Evolutionary conservation across 2,797 vertebrate genomes (phyloP).

Genomic region (Danio kyathit): DNA sequence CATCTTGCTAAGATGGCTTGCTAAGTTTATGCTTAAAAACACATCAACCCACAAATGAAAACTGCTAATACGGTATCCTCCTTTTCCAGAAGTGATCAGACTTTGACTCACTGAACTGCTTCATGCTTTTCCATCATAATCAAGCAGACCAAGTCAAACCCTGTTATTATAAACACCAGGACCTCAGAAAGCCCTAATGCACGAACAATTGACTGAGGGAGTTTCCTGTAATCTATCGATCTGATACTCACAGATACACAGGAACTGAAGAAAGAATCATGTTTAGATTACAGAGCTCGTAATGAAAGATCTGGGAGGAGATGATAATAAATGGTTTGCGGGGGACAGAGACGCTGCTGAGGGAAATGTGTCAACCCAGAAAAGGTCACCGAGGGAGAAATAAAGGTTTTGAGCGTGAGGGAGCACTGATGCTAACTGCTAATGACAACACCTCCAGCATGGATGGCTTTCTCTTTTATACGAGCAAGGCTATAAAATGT

Average conservation of each 20-base stretch:
- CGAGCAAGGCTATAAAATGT: conserved; percentile 13
- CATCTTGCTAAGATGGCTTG: neutral
- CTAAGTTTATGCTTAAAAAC: too few species aligned
- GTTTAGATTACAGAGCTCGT: conserved; percentile 17
- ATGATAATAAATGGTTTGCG: conserved; percentile 54
- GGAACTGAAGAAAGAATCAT: neutral
- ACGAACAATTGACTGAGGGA: neutral
- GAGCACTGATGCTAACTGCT: conserved; percentile 69
- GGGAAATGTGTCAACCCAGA: conserved; percentile 64
- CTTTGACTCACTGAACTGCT: neutral
- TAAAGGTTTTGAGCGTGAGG: conserved; percentile 51
- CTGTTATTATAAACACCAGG: neutral
- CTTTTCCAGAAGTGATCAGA: neutral
- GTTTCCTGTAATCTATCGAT: conserved; percentile 31
- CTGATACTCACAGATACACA: conserved; percentile 2
- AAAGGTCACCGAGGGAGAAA: conserved; percentile 76
- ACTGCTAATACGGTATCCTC: too few species aligned
- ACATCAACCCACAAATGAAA: too few species aligned
- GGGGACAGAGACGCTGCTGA: conserved; percentile 53
- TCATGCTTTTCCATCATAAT: neutral
- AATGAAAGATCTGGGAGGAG: conserved; percentile 20
- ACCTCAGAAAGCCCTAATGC: conserved; percentile 13
- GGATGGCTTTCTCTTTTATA: conserved; percentile 35
- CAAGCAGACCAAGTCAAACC: neutral
- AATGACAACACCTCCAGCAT: conserved; percentile 71